A percentile compares a stretch with the other conserved stretches of the same genome.
These are phyloP conservation scores for Kryptolebias ocellatus DNA, from an alignment of 2,797 vertebrate species.

Conservation along the genomic window DNA sequence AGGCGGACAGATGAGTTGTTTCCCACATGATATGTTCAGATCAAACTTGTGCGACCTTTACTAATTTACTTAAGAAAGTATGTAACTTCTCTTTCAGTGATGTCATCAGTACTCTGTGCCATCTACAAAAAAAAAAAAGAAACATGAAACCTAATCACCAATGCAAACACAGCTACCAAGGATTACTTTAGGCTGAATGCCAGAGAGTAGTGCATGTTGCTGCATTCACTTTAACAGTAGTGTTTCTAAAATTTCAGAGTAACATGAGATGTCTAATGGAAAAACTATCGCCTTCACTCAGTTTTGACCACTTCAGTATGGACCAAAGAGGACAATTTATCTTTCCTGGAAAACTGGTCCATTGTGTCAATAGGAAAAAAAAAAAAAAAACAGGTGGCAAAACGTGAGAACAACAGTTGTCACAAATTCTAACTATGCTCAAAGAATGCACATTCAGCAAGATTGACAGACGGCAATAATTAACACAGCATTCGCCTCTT, in stretches of 20 bases:
- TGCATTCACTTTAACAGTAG: slow-evolving; percentile 25
- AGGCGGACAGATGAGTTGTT: slow-evolving; percentile 3
- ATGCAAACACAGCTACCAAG: slow-evolving; percentile 14
- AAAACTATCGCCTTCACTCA: neutral
- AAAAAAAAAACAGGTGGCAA: slow-evolving; percentile 10
- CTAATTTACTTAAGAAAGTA: slow-evolving; percentile 32
- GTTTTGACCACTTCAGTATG: slow-evolving; percentile 1
- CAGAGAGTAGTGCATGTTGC: slow-evolving; percentile 5
- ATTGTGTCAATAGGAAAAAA: slow-evolving; percentile 1
- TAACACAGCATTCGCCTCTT: slow-evolving; percentile 46
- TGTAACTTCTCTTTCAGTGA: slow-evolving; percentile 40
- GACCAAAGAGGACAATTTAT: slow-evolving; percentile 29
- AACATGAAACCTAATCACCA: slow-evolving; percentile 32
- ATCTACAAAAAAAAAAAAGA: slow-evolving; percentile 19
- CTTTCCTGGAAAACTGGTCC: slow-evolving; percentile 16
- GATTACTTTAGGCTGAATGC: slow-evolving; percentile 15
- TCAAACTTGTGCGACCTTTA: slow-evolving; percentile 14
- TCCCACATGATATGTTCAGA: slow-evolving; percentile 9
- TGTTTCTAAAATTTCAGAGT: slow-evolving; percentile 41
- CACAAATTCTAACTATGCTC: slow-evolving; percentile 26
- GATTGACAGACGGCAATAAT: slow-evolving; percentile 20
- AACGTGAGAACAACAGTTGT: slow-evolving; percentile 53
- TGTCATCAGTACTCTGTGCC: slow-evolving; percentile 20
- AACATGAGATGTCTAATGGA: slow-evolving; percentile 19
- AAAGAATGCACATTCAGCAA: neutral